Base-by-base conservation (phyloP, 2,888 invertebrate genomes). In the Eristalis intricaria region DNA sequence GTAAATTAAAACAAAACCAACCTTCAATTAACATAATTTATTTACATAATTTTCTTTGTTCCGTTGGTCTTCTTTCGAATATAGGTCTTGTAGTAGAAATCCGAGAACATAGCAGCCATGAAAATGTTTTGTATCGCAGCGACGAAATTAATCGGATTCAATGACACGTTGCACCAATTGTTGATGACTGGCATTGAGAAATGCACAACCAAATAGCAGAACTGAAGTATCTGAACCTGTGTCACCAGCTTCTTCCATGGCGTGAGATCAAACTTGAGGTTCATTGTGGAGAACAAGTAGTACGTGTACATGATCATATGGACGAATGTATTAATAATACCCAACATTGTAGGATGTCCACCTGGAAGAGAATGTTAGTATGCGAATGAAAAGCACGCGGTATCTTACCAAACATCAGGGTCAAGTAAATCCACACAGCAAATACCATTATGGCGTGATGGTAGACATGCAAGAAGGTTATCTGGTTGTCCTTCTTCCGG, bases 161-260 rank as follows among this genome's bases (percentile, higher is more conserved):
- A 29, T 1, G 68, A 26, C 4, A 89, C 8, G 2, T 88, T 87
- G 43, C 90, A 90, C 84, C 85, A 87, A 35, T 89, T 90, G 29
- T 89, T 84, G 10, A 88, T 11, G 4, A 90, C 11, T 11, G 89
- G 89, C 26, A 85, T 90, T 86, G 91, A 94, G 94, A 90, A 95
- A 88, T 95, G 95, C 0, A 95, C 69, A 0, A 95, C 92, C 22
- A 95, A 92, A 79, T 94, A 85, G 50, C 94, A 90, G 90, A 96
- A 96, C 91, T 96, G 96, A 0, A 95, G 95, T 90, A 98, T 94
- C 93, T 98, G 97, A 88, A 97, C 90, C 90, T 96, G 96, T 0
- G 97, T 97, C 88, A 98, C 95, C 90, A 96, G 94, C 89, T 96
- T 96, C 91, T 97, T 98, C 96, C 96, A 96, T 0, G 96, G 91